Conservation (phyloP, 2,888 invertebrate species). For the Chrysolina haemoptera region DNA sequence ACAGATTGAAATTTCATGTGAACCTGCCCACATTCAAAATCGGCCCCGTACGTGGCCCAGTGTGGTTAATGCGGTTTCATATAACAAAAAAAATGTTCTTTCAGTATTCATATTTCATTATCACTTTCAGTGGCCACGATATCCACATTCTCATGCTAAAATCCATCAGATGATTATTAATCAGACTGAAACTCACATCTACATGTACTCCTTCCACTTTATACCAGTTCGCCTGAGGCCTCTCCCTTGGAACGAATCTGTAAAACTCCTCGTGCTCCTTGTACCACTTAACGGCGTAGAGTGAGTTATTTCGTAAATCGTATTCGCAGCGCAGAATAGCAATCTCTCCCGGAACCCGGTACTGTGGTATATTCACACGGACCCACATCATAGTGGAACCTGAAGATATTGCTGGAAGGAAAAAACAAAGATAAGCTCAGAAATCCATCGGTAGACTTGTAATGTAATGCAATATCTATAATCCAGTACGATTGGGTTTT, state of each 20-base stretch:
- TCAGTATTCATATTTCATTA: too few relatives aligned
- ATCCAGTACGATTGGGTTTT: too few relatives aligned
- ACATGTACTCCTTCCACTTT: slow-evolving; percentile 79
- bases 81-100: too few relatives aligned
- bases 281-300: slow-evolving; percentile 89
- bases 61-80: too few relatives aligned
- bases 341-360: slow-evolving; percentile 66
- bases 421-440: background rate
- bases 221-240: slow-evolving; percentile 80
- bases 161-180: too few relatives aligned
- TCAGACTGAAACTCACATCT: slow-evolving; percentile 73
- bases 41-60: too few relatives aligned
- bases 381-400: slow-evolving; percentile 62
- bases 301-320: slow-evolving; percentile 72
- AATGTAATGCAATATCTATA: too few relatives aligned
- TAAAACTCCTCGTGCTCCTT: slow-evolving; percentile 89
- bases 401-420: background rate
- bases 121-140: too few relatives aligned
- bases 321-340: slow-evolving; percentile 67
- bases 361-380: slow-evolving; percentile 67
- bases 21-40: too few relatives aligned
- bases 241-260: slow-evolving; percentile 82
- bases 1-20: too few relatives aligned
- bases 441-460: background rate
- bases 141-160: too few relatives aligned